Conservation (phyloP, 2,888 invertebrate genomes). For the Drosophila yooni region DNA sequence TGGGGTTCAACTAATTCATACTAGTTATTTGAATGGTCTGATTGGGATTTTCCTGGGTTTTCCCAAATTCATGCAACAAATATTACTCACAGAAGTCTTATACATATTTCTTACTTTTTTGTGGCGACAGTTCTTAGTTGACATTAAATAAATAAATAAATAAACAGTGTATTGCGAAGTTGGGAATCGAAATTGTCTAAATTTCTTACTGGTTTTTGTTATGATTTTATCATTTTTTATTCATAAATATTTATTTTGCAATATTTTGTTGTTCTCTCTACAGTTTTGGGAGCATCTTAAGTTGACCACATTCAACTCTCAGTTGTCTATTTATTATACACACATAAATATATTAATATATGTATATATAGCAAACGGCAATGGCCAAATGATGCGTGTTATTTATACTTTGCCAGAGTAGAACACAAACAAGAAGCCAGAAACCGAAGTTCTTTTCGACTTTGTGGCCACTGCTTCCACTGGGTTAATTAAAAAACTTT, state of each 20-base stretch:
- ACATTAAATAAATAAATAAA: neutral
- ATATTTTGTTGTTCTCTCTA: neutral
- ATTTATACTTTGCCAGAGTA: conserved; percentile 36
- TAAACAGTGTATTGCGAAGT: neutral
- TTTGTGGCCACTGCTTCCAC: conserved; percentile 23
- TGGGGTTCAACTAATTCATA: neutral
- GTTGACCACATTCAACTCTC: neutral
- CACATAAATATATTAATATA: too few species aligned
- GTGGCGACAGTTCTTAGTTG: neutral
- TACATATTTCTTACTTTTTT: neutral
- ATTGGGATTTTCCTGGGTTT: neutral
- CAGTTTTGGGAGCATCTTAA: conserved; percentile 24
- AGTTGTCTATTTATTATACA: neutral
- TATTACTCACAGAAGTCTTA: neutral
- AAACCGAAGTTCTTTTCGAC: neutral
- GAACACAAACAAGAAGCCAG: conserved; percentile 20
- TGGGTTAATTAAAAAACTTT: conserved; percentile 79
- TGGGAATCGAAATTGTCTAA: neutral
- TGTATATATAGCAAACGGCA: conserved; percentile 29
- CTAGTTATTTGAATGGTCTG: too few species aligned
- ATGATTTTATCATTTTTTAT: neutral
- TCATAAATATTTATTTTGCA: neutral
- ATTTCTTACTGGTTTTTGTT: neutral
- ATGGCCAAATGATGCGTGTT: conserved; percentile 64
- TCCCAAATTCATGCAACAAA: neutral